Evolutionary conservation across 2,113 vertebrate species (phyloP).

Genomic region (Parus major): DNA sequence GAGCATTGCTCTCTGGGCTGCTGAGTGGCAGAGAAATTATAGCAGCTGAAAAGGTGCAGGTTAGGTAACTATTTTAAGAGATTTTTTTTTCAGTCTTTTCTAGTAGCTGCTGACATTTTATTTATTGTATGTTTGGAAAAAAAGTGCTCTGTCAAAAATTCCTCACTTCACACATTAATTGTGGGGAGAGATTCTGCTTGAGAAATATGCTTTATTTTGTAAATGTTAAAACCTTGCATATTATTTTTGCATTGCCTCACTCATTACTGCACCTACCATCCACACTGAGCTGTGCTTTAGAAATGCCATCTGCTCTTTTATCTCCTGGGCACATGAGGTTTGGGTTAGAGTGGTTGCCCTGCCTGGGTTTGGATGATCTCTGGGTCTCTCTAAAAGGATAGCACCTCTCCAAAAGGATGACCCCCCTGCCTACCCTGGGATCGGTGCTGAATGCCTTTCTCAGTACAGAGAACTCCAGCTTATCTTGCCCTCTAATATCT

Average conservation of each 20-base stretch:
- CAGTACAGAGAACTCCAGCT: not conserved
- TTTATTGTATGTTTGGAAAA: not conserved
- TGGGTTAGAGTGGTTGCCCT: rapidly evolving
- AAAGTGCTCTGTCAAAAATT: not conserved
- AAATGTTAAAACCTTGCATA: not conserved
- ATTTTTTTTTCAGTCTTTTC: not conserved
- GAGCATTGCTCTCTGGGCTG: conserved; percentile 13
- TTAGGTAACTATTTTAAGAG: conserved; percentile 41
- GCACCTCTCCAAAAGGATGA: not conserved
- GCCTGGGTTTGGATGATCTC: not conserved
- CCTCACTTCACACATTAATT: not conserved
- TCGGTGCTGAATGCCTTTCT: not conserved
- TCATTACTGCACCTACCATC: not conserved
- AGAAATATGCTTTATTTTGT: not conserved
- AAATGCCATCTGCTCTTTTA: not conserved
- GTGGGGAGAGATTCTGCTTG: not conserved
- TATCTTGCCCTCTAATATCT: not conserved
- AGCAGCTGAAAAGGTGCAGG: conserved; percentile 30
- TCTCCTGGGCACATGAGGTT: not conserved
- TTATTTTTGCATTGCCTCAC: not conserved
- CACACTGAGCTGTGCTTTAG: not conserved
- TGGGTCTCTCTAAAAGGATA: not conserved
- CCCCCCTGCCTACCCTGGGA: not conserved
- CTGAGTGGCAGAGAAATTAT: conserved; percentile 50
- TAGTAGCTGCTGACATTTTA: not conserved